Base-by-base conservation (phyloP, 2,888 invertebrate genomes). In the Hypercompe scribonia region DNA sequence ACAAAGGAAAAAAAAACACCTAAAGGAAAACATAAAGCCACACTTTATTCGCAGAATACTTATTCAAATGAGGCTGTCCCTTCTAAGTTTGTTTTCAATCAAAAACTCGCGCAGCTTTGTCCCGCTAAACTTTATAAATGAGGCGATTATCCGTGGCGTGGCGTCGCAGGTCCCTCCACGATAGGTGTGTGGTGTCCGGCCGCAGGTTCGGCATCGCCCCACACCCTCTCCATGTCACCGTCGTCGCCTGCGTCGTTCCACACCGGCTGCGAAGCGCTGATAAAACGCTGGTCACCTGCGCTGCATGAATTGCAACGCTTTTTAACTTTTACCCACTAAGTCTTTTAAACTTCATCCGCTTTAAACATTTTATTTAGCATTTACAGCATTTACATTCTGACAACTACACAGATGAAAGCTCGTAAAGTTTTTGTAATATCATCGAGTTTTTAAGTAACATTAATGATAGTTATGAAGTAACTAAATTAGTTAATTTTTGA, bases 51-150 rank as follows among this genome's bases (percentile, higher is more conserved):
- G 93, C 93, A 93, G 94, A 95, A 95, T 95, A 95, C 95, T 95
- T 95, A 95, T 95, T 95, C 95, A 95, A 95, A 95, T 95, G 95
- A 95, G 94, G 92, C 94, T 93, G 95, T 95, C 95, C 95, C 95
- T 95, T 95, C 95, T 94, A 95, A 95, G 95, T 95, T 95, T 95
- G 94, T 95, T 95, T 95, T 95, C 95, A 95, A 95, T 95, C 95
- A 95, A 95, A 95, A 95, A 95, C 95, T 95, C 94, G 90, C 91
- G 90, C 93, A 93, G 95, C 94, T 95, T 95, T 95, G 94, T 94
- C 91, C 91, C 91, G 94, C 92, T 95, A 95, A 95, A 95, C 95
- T 95, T 95, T 95, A 95, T 95, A 95, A 95, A 95, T 95, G 95
- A 95, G 94, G 91, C 95, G 95, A 95, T 95, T 95, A 95, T 95